A percentile compares a stretch with the other conserved stretches of the same genome.
phyloP scores from a whole-genome alignment of 2,797 vertebrate genomes.

The Lagocephalus sceleratus region DNA sequence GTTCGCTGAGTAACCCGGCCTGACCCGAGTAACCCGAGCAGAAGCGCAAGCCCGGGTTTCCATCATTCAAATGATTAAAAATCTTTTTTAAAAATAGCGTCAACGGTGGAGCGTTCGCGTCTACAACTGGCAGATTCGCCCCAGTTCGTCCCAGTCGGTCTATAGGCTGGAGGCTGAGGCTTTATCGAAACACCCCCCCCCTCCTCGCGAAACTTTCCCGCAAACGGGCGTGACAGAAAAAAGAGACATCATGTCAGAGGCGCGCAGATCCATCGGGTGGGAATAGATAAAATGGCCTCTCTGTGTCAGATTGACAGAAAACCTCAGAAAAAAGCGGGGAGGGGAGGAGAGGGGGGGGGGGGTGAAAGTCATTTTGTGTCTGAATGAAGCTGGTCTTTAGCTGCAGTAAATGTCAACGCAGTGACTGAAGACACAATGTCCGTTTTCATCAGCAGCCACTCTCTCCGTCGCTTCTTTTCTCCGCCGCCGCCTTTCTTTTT shows the following conservation, averaged over 20 bases:
- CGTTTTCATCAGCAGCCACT: constrained; percentile 54
- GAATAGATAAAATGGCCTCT: constrained; percentile 19
- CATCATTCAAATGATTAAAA: too few relatives aligned
- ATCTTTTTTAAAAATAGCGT: too few relatives aligned
- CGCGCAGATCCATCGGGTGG: constrained; percentile 16
- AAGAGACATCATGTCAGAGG: constrained; percentile 5
- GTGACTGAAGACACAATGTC: constrained; percentile 58
- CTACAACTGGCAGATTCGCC: background rate
- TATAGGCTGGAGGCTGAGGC: background rate
- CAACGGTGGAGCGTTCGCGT: background rate
- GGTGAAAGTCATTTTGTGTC: constrained; percentile 46
- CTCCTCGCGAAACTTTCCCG: background rate
- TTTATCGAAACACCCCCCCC: constrained; percentile 11
- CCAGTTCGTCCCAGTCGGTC: constrained; percentile 23
- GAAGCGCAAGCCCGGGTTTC: too few relatives aligned
- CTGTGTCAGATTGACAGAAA: constrained; percentile 27
- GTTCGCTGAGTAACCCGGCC: too few relatives aligned
- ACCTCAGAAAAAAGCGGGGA: too few relatives aligned
- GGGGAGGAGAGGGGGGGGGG: too few relatives aligned
- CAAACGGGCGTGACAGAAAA: constrained; percentile 12
- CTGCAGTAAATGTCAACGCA: constrained; percentile 49
- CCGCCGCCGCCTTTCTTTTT: constrained; percentile 62
- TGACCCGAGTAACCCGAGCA: too few relatives aligned
- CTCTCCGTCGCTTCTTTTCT: constrained; percentile 47
- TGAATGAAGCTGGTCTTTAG: constrained; percentile 31